phyloP scores from a whole-genome alignment of 2,888 invertebrate genomes.

The Phragmatobia fuliginosa region DNA sequence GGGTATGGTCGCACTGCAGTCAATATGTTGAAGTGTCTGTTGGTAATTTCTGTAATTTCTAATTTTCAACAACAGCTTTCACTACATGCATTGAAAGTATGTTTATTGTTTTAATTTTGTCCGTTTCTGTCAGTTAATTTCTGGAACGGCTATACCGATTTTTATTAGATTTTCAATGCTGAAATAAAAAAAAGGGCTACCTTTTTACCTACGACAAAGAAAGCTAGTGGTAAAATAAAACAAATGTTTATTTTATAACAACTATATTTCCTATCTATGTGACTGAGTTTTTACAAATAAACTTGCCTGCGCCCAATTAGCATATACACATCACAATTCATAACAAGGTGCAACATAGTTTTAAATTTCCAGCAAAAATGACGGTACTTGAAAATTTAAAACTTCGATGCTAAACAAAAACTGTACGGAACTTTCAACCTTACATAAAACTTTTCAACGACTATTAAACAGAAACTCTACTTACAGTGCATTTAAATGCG shows the following conservation, averaged over 20 bases:
- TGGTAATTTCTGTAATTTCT: too few species aligned
- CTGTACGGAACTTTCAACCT: conserved; percentile 46
- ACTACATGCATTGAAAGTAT: too few species aligned
- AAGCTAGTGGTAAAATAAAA: conserved; percentile 66
- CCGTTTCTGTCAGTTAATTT: too few species aligned
- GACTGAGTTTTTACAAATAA: conserved; percentile 67
- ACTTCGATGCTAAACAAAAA: conserved; percentile 27
- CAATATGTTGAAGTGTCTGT: too few species aligned
- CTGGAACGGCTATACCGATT: too few species aligned
- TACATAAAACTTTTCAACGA: conserved; percentile 39
- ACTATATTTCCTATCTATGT: conserved; percentile 81
- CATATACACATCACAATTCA: conserved; percentile 66
- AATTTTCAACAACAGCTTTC: too few species aligned
- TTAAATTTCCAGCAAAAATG: conserved; percentile 39
- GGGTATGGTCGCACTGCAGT: too few species aligned
- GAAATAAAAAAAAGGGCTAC: too few species aligned
- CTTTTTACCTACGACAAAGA: too few species aligned
- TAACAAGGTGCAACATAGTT: conserved; percentile 54
- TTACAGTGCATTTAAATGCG: conserved; percentile 49
- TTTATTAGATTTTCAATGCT: too few species aligned
- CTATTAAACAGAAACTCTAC: conserved; percentile 31
- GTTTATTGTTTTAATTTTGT: too few species aligned
- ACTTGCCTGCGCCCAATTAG: conserved; percentile 55
- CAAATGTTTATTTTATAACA: conserved; percentile 65
- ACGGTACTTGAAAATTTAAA: conserved; percentile 35